These are phyloP conservation scores for Typhlomys cinereus DNA, from an alignment of 2,113 vertebrate genomes.

Conservation along the genomic window DNA sequence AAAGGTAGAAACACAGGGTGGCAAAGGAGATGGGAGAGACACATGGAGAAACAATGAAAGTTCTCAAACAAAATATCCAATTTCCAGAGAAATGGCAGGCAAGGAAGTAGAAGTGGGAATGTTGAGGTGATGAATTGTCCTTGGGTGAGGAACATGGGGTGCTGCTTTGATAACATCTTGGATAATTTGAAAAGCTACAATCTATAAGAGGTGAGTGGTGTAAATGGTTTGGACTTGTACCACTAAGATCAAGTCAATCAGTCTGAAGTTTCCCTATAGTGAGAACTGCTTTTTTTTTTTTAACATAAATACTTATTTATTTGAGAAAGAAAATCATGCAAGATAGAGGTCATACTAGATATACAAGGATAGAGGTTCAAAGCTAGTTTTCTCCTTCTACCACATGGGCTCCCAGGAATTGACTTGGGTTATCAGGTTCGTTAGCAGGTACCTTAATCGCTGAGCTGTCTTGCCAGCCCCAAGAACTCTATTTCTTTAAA, in stretches of 20 bases:
- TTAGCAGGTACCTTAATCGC: too few species aligned
- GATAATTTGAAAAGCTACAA: conserved; percentile 30
- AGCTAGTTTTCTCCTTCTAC: too few species aligned
- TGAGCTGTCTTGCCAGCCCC: too few species aligned
- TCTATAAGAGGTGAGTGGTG: neutral
- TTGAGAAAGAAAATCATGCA: too few species aligned
- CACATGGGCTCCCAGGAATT: too few species aligned
- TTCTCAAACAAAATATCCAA: neutral
- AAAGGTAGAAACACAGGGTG: neutral
- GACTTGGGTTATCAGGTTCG: too few species aligned
- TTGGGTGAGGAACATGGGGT: neutral
- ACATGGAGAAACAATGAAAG: neutral
- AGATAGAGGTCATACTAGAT: too few species aligned
- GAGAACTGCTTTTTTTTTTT: too few species aligned
- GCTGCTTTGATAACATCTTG: conserved; percentile 20
- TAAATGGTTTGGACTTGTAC: neutral
- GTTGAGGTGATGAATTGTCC: conserved; percentile 15
- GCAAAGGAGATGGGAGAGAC: neutral
- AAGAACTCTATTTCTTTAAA: neutral
- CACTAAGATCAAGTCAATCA: neutral
- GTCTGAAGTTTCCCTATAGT: neutral
- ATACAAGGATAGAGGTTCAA: too few species aligned
- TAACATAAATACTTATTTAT: too few species aligned
- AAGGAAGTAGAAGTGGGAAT: neutral
- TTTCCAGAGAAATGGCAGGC: neutral